These are phyloP conservation scores for Panulirus ornatus DNA, from an alignment of 1,140 invertebrate genomes.

Conservation along the genomic window DNA sequence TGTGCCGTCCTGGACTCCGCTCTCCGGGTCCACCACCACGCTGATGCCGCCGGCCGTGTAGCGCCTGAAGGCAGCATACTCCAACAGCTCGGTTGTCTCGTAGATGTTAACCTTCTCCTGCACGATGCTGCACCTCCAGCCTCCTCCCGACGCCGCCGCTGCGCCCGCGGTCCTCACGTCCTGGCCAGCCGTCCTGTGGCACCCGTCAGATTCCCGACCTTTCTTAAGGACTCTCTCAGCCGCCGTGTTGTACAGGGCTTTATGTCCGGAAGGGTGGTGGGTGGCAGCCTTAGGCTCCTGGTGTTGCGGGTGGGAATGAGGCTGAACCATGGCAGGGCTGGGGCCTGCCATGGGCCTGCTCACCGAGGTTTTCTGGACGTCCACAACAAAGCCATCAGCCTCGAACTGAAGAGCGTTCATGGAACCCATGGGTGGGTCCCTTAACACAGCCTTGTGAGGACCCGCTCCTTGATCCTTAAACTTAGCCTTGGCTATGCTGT, in stretches of 20 bases:
- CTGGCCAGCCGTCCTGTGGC: too few relatives aligned
- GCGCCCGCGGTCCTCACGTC: too few relatives aligned
- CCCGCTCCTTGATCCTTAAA: too few relatives aligned
- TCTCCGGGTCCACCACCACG: slow-evolving; percentile 67
- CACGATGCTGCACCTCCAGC: neutral
- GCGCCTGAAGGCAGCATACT: slow-evolving; percentile 57
- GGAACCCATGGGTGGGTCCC: neutral
- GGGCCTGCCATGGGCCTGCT: neutral
- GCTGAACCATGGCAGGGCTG: too few relatives aligned
- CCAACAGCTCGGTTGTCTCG: slow-evolving; percentile 65
- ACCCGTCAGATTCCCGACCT: too few relatives aligned
- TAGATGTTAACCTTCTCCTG: slow-evolving; percentile 67
- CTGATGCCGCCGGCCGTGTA: slow-evolving; percentile 64
- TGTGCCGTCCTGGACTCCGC: slow-evolving; percentile 72
- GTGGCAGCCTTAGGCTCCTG: too few relatives aligned
- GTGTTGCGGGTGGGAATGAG: neutral
- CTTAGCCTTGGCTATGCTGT: too few relatives aligned
- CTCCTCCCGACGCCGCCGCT: neutral
- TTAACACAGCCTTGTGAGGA: too few relatives aligned
- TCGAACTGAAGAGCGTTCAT: neutral
- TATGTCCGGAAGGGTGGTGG: too few relatives aligned
- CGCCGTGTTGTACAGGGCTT: too few relatives aligned
- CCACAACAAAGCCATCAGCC: slow-evolving; percentile 45
- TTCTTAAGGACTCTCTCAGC: too few relatives aligned
- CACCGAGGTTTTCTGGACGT: neutral